These are phyloP conservation scores for Resseliella maxima DNA, from an alignment of 2,888 invertebrate species.

Conservation along the genomic window DNA sequence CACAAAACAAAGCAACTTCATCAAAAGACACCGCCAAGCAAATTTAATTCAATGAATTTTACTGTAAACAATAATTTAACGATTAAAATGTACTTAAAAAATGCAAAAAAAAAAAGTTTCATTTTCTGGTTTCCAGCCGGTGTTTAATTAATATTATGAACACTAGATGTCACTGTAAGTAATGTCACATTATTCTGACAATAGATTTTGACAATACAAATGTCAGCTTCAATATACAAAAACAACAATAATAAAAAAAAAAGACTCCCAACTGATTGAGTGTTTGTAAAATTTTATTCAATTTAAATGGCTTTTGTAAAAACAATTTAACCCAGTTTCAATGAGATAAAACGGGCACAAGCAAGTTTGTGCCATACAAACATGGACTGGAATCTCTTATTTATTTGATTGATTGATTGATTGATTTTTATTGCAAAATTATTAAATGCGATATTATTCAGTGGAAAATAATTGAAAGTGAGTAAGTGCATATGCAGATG, in stretches of 20 bases:
- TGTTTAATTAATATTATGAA: too few species aligned
- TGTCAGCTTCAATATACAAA: too few species aligned
- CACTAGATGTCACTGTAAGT: too few species aligned
- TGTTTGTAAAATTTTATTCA: too few species aligned
- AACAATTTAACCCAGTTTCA: not conserved
- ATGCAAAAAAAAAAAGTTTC: not conserved
- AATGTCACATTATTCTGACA: too few species aligned
- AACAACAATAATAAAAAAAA: too few species aligned
- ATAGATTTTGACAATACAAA: too few species aligned
- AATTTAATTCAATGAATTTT: conserved; percentile 27
- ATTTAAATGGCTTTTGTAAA: not conserved
- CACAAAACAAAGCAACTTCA: not conserved
- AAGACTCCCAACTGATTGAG: too few species aligned
- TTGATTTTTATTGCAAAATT: not conserved
- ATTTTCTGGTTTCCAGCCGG: too few species aligned
- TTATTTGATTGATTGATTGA: not conserved
- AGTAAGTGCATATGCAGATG: not conserved
- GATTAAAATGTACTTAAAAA: not conserved
- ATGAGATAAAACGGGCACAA: not conserved
- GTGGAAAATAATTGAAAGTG: conserved; percentile 7
- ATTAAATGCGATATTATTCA: too few species aligned
- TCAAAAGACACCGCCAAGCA: not conserved
- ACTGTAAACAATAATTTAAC: not conserved
- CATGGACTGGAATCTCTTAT: not conserved
- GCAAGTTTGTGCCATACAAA: not conserved